Conservation (phyloP, 2,797 vertebrate species). For the Eleutherodactylus coqui region DNA sequence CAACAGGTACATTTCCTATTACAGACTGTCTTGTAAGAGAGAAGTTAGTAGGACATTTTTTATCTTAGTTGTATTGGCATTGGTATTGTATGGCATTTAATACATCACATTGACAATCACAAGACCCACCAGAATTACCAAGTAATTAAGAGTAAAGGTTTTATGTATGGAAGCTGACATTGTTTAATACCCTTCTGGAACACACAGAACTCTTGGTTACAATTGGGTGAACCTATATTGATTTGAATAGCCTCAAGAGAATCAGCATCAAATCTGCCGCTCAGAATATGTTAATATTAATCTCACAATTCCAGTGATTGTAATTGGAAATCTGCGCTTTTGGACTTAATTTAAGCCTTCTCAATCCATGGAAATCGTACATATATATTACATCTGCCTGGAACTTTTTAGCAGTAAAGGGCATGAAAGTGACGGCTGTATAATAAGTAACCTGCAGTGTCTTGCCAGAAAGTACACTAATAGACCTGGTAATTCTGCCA, state of each 20-base stretch:
- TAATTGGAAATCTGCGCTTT: constrained; percentile 43
- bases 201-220: constrained; percentile 24
- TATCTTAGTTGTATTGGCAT: too few species aligned
- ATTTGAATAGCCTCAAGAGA: constrained; percentile 41
- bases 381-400: constrained; percentile 19
- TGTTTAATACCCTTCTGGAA: constrained; percentile 37
- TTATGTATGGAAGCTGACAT: constrained; percentile 14
- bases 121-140: too few species aligned
- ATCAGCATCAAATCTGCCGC: constrained; percentile 38
- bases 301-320: constrained; percentile 40
- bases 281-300: constrained; percentile 56
- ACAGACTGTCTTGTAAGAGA: too few species aligned
- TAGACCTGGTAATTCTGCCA: background rate
- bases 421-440: background rate
- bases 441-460: background rate
- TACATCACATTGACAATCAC: background rate
- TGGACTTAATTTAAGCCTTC: constrained; percentile 35
- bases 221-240: constrained; percentile 43
- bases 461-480: background rate
- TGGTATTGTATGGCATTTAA: too few species aligned
- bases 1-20: too few species aligned
- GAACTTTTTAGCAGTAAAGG: constrained; percentile 9
- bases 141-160: constrained; percentile 20
- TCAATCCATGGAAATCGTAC: constrained; percentile 1
- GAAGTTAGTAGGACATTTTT: too few species aligned